Evolutionary conservation across 2,888 invertebrate genomes (phyloP).

Genomic region (Torymus texanus): DNA sequence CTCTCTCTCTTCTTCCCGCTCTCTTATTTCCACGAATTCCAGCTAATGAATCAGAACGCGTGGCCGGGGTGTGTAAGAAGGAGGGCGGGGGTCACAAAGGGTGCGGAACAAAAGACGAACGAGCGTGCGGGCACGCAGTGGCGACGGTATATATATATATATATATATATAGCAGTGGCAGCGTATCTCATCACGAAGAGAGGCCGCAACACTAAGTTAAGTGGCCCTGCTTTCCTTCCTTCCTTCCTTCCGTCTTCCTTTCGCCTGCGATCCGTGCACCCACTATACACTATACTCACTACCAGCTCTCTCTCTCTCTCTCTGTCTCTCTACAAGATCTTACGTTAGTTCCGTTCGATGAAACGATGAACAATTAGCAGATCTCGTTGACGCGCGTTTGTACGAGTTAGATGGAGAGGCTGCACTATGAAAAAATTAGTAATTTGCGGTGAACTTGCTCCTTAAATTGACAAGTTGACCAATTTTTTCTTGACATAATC

Average conservation of each 20-base stretch:
- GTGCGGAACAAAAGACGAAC: constrained; percentile 51
- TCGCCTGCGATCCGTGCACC: too few species aligned
- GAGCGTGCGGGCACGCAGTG: background rate
- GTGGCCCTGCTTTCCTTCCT: constrained; percentile 50
- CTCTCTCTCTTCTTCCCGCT: too few species aligned
- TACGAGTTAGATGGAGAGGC: too few species aligned
- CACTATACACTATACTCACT: too few species aligned
- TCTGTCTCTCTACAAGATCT: too few species aligned
- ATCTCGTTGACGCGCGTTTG: constrained; percentile 26
- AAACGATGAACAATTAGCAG: constrained; percentile 41
- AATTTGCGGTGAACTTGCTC: too few species aligned
- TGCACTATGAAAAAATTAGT: too few species aligned
- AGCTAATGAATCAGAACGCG: constrained; percentile 49
- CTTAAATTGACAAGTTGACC: too few species aligned
- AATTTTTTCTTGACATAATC: too few species aligned
- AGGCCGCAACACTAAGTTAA: constrained; percentile 53
- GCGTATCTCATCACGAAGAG: constrained; percentile 59
- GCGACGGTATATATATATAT: too few species aligned
- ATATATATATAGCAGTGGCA: too few species aligned
- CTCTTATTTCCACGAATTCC: constrained; percentile 35
- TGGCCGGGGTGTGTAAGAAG: background rate
- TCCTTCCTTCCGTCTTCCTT: constrained; percentile 35
- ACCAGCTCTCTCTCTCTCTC: too few species aligned
- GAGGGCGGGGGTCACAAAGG: constrained; percentile 1
- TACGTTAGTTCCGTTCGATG: background rate